A percentile compares a stretch with the other conserved stretches of the same genome.
Conservation (phyloP, 2,113 vertebrate genomes). For the Peromyscus polionotus region DNA sequence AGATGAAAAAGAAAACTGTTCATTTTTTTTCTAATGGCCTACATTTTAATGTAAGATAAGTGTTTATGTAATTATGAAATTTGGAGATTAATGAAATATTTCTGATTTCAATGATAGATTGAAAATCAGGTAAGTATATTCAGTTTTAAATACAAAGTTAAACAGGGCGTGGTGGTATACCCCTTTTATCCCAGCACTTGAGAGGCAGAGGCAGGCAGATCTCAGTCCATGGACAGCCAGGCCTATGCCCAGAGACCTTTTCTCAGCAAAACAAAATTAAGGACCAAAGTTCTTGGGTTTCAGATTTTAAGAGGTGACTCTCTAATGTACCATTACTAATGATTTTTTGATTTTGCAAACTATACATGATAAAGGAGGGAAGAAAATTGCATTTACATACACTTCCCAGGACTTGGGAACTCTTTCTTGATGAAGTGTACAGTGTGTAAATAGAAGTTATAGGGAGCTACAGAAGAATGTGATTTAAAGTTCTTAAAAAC, state of each 20-base stretch:
- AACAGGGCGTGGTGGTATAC: background rate
- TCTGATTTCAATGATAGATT: background rate
- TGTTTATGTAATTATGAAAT: constrained; percentile 24
- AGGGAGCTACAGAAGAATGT: constrained; percentile 17
- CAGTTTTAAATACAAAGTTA: constrained; percentile 47
- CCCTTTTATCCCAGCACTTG: background rate
- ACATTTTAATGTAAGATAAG: constrained; percentile 12
- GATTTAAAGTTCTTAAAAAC: background rate
- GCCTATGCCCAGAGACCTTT: background rate
- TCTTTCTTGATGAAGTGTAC: background rate
- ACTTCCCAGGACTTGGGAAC: background rate
- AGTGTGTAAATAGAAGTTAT: constrained; percentile 24
- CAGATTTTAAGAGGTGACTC: background rate
- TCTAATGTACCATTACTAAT: background rate
- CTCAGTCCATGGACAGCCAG: background rate
- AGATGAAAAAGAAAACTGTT: background rate
- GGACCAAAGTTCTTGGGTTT: background rate
- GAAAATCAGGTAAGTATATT: constrained; percentile 12
- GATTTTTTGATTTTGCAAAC: constrained; percentile 33
- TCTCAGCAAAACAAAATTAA: background rate
- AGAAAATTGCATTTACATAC: background rate
- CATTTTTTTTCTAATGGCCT: background rate
- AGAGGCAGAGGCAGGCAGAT: background rate
- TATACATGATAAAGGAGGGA: background rate
- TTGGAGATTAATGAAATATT: constrained; percentile 26